A percentile compares a stretch with the other conserved stretches of the same genome.
Evolutionary conservation across 1,140 invertebrate species (phyloP).

Genomic region (Geopemphigus sp.): DNA sequence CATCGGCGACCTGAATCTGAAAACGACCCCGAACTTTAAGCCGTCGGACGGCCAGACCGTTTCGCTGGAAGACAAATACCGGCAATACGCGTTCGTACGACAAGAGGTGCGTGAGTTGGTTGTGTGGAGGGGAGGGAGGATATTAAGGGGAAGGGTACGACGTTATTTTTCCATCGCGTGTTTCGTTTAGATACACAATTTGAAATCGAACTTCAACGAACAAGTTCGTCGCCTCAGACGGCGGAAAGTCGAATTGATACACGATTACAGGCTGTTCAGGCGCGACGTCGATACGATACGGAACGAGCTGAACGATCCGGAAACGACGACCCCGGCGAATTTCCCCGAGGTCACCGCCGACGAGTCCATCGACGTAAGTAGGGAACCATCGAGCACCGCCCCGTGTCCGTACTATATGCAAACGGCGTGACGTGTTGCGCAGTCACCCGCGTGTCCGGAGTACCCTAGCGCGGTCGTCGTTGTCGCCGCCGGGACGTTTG

Average conservation of each 20-base stretch:
- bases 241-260: neutral
- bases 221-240: neutral
- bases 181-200: neutral
- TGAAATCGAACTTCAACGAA: conserved; percentile 35
- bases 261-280: conserved; percentile 18
- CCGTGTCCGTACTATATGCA: no score
- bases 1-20: conserved; percentile 24
- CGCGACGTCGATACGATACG: neutral
- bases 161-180: no score
- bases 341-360: neutral
- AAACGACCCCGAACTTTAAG: conserved; percentile 6
- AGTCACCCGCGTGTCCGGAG: no score
- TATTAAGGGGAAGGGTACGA: no score
- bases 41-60: neutral
- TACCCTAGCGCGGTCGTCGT: no score
- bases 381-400: no score
- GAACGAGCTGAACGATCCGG: conserved; percentile 25
- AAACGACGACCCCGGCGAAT: neutral
- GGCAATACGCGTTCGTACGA: neutral
- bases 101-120: conserved; percentile 18
- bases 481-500: no score
- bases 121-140: no score
- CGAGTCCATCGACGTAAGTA: conserved; percentile 20
- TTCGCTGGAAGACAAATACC: conserved; percentile 22
- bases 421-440: no score